Evolutionary conservation across 2,797 vertebrate genomes (phyloP).

Genomic region (Naso thynnoides): DNA sequence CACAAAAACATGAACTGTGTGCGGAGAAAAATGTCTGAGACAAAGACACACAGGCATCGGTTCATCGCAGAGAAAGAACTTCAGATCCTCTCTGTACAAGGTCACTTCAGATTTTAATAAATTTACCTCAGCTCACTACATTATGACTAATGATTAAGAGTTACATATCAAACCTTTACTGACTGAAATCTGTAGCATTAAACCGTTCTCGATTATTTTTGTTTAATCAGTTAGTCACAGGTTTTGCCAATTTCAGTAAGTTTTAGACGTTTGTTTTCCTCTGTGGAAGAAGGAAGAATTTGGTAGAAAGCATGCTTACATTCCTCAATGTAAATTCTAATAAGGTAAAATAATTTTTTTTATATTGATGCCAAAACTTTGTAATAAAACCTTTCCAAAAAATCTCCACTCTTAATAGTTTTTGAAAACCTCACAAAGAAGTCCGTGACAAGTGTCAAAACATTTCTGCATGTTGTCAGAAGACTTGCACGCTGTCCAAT

Average conservation of each 20-base stretch:
- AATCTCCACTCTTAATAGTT: too few relatives aligned
- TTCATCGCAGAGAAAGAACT: neutral
- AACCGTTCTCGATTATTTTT: too few relatives aligned
- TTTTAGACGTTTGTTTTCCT: neutral
- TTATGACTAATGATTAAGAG: neutral
- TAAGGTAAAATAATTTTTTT: neutral
- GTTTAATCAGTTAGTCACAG: too few relatives aligned
- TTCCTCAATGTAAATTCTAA: neutral
- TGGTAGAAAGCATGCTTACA: neutral
- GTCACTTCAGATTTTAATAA: neutral
- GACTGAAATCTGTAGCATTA: too few relatives aligned
- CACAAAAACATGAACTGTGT: neutral
- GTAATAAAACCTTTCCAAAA: too few relatives aligned
- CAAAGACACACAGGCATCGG: constrained; percentile 7
- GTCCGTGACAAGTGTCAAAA: too few relatives aligned
- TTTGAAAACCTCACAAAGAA: too few relatives aligned
- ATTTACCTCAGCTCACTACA: neutral
- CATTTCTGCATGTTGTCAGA: too few relatives aligned
- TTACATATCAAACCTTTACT: too few relatives aligned
- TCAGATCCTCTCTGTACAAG: too few relatives aligned
- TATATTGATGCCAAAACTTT: neutral
- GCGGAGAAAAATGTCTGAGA: neutral
- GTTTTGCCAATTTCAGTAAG: too few relatives aligned
- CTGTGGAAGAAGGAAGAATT: neutral
- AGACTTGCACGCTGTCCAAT: too few relatives aligned